Evolutionary conservation across 1,140 invertebrate genomes (phyloP), one percentile per base, ranked within the genome.

Genomic region (Batillaria attramentaria): DNA sequence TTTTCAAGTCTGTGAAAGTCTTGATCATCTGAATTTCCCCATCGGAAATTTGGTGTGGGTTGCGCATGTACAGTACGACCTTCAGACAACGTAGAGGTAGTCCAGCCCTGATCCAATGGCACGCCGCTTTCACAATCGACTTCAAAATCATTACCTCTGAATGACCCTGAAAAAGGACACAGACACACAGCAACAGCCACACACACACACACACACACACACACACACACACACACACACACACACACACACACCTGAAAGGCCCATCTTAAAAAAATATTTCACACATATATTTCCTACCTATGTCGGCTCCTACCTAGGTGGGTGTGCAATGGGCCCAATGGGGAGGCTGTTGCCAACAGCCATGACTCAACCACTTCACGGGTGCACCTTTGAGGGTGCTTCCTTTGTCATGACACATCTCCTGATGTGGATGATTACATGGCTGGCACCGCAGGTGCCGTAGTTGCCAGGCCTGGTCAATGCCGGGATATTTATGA

Each of bases 41-140:
- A n/a, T 62, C 8, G n/a, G 57, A 62, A 8, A 13, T 62, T n/a
- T 28, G 20, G 6, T n/a, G 20, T 13, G 10, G 57, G n/a, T 13
- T 62, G 31, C 31, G 10, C 20, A 62, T 28, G 8, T 13, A 28
- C 31, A 62, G 5, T 62, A 10, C 8, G 20, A 62, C 6, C 31
- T 13, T n/a, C 5, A 62, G n/a, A 13, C 20, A 62, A 37, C 35
- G 18, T 39, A 68, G 24, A 68, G 86, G 87, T 18, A 91, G 79
- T 8, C 89, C 89, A 43, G 85, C 84, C 66, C 79, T 72, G 46
- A 91, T 91, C 89, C 89, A 91, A 18, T 80, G 70, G 43, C 3
- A 68, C 66, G 6, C 20, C 35, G 3, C 62, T 16, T 24, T 1
- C 62, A 37, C 35, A 41, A 16, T 24, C 13, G 81, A 66, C 42